Base-by-base conservation (phyloP, 2,888 invertebrate species). In the Mesodorylaimus sp. region DNA sequence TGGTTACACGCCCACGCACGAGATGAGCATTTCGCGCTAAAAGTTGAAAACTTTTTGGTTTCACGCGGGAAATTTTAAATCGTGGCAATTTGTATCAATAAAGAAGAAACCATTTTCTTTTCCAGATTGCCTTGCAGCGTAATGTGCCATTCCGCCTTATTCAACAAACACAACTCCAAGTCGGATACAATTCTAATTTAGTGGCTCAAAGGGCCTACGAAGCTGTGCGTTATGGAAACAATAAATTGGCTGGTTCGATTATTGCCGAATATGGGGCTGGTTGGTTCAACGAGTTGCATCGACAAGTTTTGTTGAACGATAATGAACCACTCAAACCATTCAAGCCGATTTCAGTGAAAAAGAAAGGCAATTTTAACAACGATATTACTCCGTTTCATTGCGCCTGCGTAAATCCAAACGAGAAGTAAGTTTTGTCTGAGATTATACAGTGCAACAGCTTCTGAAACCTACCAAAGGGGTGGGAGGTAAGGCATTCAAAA, bases 311-410 rank as follows among this genome's bases (percentile, higher is more conserved):
- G 3, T 55, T 69, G 48, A 51, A 56, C 41, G 61, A 62, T 55
- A 64, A 67, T 48, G 62, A 62, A 29, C 66, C 69, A 49, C 58
- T 70, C 2, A 53, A 49, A 13, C 51, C 55, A 37, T 61, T 61
- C 47, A 54, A 61, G n/a, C 51, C 61, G 54, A 64, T 65, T 5
- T 69, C 68, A 3, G 68, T 68, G 3, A 66, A 64, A 50, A 71
- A 71, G 59, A 69, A 68, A 53, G 63, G 66, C 19, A 60, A 56
- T 50, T 58, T 59, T 26, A 52, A 53, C 21, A 61, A 62, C 51
- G 55, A 70, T 65, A 65, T 74, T 29, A 73, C 73, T 1, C 74
- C 74, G 1, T 54, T 74, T 2, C 74, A 74, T 58, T 72, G 72
- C 58, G 73, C 74, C 16, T 70, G 71, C 26, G 70, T 74, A 54